A percentile compares a stretch with the other conserved stretches of the same genome.
phyloP scores from a whole-genome alignment of 2,888 invertebrate genomes.

The Parnassius orleans region DNA sequence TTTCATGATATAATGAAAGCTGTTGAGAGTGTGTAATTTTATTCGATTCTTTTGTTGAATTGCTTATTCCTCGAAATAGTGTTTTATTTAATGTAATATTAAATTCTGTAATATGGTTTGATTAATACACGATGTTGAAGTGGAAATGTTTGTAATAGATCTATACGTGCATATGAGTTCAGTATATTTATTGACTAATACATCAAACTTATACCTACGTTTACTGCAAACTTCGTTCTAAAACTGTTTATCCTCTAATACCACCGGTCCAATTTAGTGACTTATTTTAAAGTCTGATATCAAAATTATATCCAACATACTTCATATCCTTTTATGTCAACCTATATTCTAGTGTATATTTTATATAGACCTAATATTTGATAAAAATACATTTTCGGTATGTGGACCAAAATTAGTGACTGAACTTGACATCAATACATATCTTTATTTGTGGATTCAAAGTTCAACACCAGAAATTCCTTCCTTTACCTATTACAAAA shows the following conservation, averaged over 20 bases:
- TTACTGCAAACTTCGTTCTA: slow-evolving; percentile 2
- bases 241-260: slow-evolving; percentile 22
- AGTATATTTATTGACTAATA: slow-evolving; percentile 8
- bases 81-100: slow-evolving; percentile 9
- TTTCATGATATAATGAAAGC: slow-evolving; percentile 40
- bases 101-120: slow-evolving; percentile 22
- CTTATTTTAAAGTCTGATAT: slow-evolving; percentile 59
- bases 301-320: slow-evolving; percentile 36
- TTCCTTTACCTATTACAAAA: no score
- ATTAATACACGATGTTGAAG: slow-evolving; percentile 39
- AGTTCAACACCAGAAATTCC: no score
- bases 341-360: slow-evolving; percentile 18
- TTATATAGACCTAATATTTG: slow-evolving; percentile 14
- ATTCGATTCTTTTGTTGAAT: slow-evolving; percentile 22
- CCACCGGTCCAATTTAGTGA: slow-evolving; percentile 70
- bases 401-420: slow-evolving; percentile 21
- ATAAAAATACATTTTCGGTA: background rate
- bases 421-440: background rate
- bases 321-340: slow-evolving; percentile 37
- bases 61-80: slow-evolving; percentile 11
- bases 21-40: slow-evolving; percentile 32
- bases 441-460: no score
- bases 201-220: slow-evolving; percentile 12
- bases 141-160: slow-evolving; percentile 35
- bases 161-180: slow-evolving; percentile 13